Base-by-base conservation (phyloP, 2,888 invertebrate genomes). In the Nephrocerus scutellatus region DNA sequence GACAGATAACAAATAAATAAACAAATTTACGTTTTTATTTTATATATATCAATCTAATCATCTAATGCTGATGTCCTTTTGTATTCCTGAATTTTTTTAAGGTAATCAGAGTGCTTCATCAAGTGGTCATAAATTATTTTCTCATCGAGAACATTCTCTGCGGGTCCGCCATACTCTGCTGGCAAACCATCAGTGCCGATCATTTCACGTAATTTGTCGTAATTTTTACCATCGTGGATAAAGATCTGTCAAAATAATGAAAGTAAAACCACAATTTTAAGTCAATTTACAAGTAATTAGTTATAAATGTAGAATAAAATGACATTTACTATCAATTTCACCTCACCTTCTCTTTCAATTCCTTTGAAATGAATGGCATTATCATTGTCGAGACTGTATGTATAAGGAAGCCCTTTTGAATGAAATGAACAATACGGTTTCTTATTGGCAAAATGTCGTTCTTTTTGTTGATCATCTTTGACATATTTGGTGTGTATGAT, bases 291-390 rank as follows among this genome's bases (percentile, higher is more conserved):
- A 30, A 6, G 19, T 23, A n/a, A 13, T 10, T 37, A 7, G 3
- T 28, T 13, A 18, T 5, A 3, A 14, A 12, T n/a, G 3, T 10
- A 28, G 15, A 10, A 30, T 7, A 38, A 29, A 14, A 15, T 33
- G 23, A 33, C 19, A 4, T 14, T 18, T 7, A 35, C 8, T 15
- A 10, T 19, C 20, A 10, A 5, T 12, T 9, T 8, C 6, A 8
- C 44, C 50, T 50, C 49, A 65, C 64, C 8, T 51, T 51, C 26
- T 62, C 62, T 30, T 58, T 59, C 5, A 63, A 51, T 14, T 59
- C 58, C 39, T 59, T 62, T 45, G 57, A 59, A 55, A 65, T 55
- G 14, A 65, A 59, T 13, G 64, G 60, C 51, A 65, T 53, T 30
- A 65, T 49, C 19, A 65, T 42, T 4, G 60, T 50, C 5, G 60